Evolutionary conservation across 1,140 invertebrate species (phyloP), one percentile per base, ranked within the genome.

Genomic region (Bilobella aurantiaca): DNA sequence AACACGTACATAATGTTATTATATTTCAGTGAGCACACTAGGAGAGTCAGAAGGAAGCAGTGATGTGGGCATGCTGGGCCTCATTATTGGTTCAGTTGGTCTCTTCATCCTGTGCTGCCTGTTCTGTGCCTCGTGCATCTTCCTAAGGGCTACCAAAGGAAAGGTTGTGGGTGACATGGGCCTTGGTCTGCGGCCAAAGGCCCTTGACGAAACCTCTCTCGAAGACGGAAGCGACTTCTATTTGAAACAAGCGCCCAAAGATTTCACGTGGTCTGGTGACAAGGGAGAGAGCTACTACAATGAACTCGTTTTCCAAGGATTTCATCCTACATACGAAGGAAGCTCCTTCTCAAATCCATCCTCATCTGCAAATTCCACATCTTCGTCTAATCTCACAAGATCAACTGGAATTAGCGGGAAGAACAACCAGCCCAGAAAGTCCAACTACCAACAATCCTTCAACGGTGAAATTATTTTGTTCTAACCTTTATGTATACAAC

Each of bases 151-250:
- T 58, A 58, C 67, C n/a, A 72, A 72, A 37, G 69, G 62, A 32
- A 72, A 72, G 47, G 61, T 72, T 3, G 67, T 72, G 8, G 67
- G 70, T 42, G 70, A 69, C 34, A 72, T 71, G 66, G 67, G 70
- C 28, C 68, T 72, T 60, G 63, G 58, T n/a, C 65, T 68, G 46
- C 60, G 57, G 21, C 65, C 67, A 28, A 72, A 69, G 65, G 69
- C 70, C 30, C 67, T 72, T 67, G 70, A 65, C 23, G n/a, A 8
- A 42, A 23, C 49, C 25, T 5, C 14, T 18, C 12, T 23, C 29
- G 12, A 12, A 12, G 49, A 53, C 12, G 37, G 37, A 42, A 12
- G 8, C 37, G 49, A 53, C 14, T 53, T 53, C 49, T 23, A 53
- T 12, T 53, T 23, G 25, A 16, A 12, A 12, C 14, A 53, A 23